phyloP scores from a whole-genome alignment of 2,113 vertebrate genomes.

The Bufo gargarizans region DNA sequence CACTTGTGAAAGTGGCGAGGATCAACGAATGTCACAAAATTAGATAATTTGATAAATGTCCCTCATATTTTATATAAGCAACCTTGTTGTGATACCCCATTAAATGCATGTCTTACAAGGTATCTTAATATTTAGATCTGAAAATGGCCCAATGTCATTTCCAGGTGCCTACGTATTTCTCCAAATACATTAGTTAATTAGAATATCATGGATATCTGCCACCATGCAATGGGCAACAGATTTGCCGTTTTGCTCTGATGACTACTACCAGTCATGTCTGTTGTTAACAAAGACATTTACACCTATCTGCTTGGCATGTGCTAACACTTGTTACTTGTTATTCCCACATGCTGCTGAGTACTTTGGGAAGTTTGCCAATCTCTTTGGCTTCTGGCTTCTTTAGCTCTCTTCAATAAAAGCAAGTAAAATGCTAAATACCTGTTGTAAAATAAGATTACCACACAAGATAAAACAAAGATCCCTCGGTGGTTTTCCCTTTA shows the following conservation, averaged over 20 bases:
- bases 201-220: slow-evolving; percentile 73
- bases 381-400: slow-evolving; percentile 81
- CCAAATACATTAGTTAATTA: slow-evolving; percentile 81
- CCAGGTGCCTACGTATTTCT: slow-evolving; percentile 61
- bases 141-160: not conserved
- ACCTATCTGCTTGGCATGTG: slow-evolving; percentile 97
- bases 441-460: slow-evolving; percentile 40
- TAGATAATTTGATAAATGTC: no score
- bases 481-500: not conserved
- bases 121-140: no score
- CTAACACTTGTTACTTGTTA: slow-evolving; percentile 89
- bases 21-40: no score
- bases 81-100: not conserved
- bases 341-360: slow-evolving; percentile 94
- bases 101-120: not conserved
- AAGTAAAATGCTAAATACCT: slow-evolving; percentile 49
- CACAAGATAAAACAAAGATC: slow-evolving; percentile 25
- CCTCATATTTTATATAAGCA: no score
- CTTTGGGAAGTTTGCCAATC: slow-evolving; percentile 96
- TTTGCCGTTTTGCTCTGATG: slow-evolving; percentile 85
- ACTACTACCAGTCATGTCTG: slow-evolving; percentile 82
- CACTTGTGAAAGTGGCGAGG: no score
- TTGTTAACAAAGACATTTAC: slow-evolving; percentile 98
- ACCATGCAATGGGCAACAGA: slow-evolving; percentile 75
- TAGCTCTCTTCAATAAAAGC: slow-evolving; percentile 69